Percentiles rank a stretch among this genome's conserved stretches.
phyloP scores from a whole-genome alignment of 2,888 invertebrate species.

The Drosophila tripunctata region DNA sequence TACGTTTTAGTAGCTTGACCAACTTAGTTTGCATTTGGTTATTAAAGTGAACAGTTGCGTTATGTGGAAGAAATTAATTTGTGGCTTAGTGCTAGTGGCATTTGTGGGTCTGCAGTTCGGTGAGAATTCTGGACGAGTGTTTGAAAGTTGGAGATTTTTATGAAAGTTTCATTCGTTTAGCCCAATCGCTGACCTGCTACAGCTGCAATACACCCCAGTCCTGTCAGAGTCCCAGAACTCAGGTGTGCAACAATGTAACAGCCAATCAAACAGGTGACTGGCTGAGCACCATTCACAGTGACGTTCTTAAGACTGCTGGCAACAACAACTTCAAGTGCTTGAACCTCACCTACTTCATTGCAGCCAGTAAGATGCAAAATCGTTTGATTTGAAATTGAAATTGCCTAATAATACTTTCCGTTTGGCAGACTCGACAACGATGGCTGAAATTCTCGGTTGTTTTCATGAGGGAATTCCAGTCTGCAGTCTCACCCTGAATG shows the following conservation, averaged over 20 bases:
- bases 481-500: constrained; percentile 26
- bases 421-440: constrained; percentile 9
- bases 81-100: constrained; percentile 41
- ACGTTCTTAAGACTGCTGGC: constrained; percentile 14
- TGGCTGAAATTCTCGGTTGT: constrained; percentile 32
- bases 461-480: constrained; percentile 11
- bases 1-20: background rate
- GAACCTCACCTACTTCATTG: constrained; percentile 27
- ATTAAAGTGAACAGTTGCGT: background rate
- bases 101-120: constrained; percentile 55
- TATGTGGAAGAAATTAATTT: constrained; percentile 60
- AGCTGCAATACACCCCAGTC: constrained; percentile 26
- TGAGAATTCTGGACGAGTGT: constrained; percentile 22
- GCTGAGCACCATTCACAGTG: constrained; percentile 18
- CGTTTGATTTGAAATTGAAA: too few species aligned
- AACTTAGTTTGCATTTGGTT: background rate
- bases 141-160: background rate
- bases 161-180: constrained; percentile 14
- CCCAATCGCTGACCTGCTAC: constrained; percentile 42
- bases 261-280: constrained; percentile 39
- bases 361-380: constrained; percentile 24
- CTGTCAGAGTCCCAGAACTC: constrained; percentile 20
- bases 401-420: background rate
- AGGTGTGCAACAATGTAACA: constrained; percentile 31
- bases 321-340: constrained; percentile 26